Base-by-base conservation (phyloP, 2,888 invertebrate species). In the Trisateles emortualis region DNA sequence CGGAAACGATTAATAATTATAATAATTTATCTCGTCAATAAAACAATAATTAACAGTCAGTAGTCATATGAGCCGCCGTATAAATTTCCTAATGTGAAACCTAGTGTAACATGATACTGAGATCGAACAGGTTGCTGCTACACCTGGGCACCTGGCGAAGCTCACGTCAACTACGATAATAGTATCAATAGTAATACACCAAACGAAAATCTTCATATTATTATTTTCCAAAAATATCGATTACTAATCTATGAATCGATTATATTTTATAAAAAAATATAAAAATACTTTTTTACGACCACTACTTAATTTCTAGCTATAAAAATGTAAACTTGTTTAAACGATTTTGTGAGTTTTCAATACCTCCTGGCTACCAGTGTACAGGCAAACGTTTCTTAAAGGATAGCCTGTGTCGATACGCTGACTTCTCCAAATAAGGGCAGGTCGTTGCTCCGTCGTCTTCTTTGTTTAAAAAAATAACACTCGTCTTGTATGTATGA, bases 41-140 rank as follows among this genome's bases (percentile, higher is more conserved):
- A 88, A 88, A 88, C 86, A 90, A 90, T 91, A 88, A 92, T 90
- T 87, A 89, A 83, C 86, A 86, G 85, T 84, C 86, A 76, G 88
- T 90, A 89, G 91, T 90, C 85, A 89, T 82, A 81, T 77, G 92
- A 91, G 90, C 83, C 83, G 88, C 83, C 87, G 90, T 90, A 91
- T 91, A 90, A 88, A 90, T 92, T 91, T 90, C 88, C 89, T 89
- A 91, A 92, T 89, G 89, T 91, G 91, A 91, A 91, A 91, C 90
- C 90, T 87, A 84, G 83, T 87, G 92, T 88, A 92, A 92, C 79
- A 60, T 79, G 90, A 92, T 82, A 88, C 84, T 53, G 73, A 75
- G 78, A 71, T 68, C 79, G 81, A 86, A 86, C 90, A 74, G 87
- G 90, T 88, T 84, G 82, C 75, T 67, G 74, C 75, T 80, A 83